Evolutionary conservation across 2,113 vertebrate genomes (phyloP).

Genomic region (Pholis gunnellus): DNA sequence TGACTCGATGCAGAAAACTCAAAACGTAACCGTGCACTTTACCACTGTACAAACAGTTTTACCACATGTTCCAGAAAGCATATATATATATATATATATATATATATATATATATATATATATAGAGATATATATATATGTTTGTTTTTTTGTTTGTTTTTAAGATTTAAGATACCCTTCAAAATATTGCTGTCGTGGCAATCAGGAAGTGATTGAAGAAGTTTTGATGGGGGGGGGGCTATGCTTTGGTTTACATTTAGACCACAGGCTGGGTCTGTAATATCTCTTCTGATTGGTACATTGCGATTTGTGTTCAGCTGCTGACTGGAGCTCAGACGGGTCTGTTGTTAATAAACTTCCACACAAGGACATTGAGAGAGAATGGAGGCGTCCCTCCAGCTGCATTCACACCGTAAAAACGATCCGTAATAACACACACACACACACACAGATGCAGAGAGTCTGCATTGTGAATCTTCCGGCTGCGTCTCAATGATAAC

Average conservation of each 20-base stretch:
- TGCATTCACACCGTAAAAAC: conserved; percentile 12
- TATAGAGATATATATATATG: no score
- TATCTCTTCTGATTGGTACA: background rate
- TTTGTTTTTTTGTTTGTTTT: no score
- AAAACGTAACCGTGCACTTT: no score
- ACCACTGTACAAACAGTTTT: no score
- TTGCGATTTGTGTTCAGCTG: background rate
- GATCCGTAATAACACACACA: conserved; percentile 23
- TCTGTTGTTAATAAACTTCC: conserved; percentile 31
- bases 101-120: no score
- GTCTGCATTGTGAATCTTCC: conserved; percentile 59
- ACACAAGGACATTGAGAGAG: conserved; percentile 24
- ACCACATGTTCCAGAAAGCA: no score
- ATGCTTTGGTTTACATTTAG: background rate
- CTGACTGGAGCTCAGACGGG: background rate
- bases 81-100: no score
- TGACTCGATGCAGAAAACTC: no score
- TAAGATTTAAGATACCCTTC: no score
- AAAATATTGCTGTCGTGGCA: no score
- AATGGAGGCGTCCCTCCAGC: conserved; percentile 52
- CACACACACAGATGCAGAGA: conserved; percentile 12
- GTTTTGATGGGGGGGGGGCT: background rate
- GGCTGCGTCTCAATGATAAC: conserved; percentile 69
- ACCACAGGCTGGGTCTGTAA: background rate
- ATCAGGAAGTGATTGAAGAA: background rate